Evolutionary conservation across 2,797 vertebrate species (phyloP).

Genomic region (Argyrosomus regius): DNA sequence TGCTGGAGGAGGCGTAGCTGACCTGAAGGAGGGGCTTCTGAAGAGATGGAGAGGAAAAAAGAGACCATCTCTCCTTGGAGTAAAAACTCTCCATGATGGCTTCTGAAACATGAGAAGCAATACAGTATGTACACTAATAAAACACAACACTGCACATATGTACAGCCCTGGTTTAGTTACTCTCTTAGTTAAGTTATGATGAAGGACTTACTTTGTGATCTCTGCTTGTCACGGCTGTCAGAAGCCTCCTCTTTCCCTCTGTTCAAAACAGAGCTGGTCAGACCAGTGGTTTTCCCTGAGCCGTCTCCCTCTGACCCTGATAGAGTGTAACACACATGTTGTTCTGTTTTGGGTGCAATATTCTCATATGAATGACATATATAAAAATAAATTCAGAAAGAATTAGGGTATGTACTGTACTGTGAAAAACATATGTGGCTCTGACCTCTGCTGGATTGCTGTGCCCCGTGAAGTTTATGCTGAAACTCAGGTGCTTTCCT

Average conservation of each 20-base stretch:
- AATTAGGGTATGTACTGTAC: neutral
- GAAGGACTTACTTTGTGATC: slow-evolving; percentile 58
- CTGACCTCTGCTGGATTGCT: slow-evolving; percentile 62
- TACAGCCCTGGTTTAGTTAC: neutral
- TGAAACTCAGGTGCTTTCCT: slow-evolving; percentile 52
- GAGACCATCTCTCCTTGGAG: slow-evolving; percentile 59
- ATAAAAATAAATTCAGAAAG: neutral
- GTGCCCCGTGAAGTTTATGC: slow-evolving; percentile 16
- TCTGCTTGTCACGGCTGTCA: slow-evolving; percentile 35
- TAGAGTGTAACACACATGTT: neutral
- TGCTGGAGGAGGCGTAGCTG: slow-evolving; percentile 80
- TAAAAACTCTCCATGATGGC: slow-evolving; percentile 44
- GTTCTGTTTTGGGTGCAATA: slow-evolving; percentile 8
- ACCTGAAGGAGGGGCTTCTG: slow-evolving; percentile 82
- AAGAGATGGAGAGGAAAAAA: slow-evolving; percentile 50
- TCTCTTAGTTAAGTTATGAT: no score
- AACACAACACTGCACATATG: neutral
- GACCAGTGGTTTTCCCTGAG: slow-evolving; percentile 8
- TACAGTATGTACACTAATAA: neutral
- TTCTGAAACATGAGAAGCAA: slow-evolving; percentile 38
- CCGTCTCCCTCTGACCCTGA: slow-evolving; percentile 16
- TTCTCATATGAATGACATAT: accelerated
- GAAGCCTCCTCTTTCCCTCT: neutral
- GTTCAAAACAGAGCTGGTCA: slow-evolving; percentile 41
- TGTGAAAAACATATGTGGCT: neutral